Percentiles rank a stretch among this genome's conserved stretches.
These are phyloP conservation scores for Xiphophorus couchianus DNA, from an alignment of 2,113 vertebrate genomes.

Conservation along the genomic window DNA sequence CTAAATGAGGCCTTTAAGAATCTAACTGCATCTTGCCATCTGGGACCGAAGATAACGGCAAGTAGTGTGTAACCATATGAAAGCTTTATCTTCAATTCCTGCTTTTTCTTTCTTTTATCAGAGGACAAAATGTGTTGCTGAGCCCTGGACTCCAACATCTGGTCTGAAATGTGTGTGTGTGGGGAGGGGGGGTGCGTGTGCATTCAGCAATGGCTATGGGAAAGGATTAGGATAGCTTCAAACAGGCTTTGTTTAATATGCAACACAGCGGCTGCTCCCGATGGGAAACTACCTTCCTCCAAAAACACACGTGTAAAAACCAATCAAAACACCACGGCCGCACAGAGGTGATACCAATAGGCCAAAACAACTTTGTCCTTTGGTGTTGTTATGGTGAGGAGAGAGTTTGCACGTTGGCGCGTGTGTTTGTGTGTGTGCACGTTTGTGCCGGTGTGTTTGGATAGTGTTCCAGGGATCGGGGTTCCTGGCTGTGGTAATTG, in stretches of 20 bases:
- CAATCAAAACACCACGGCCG: constrained; percentile 19
- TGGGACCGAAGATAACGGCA: constrained; percentile 34
- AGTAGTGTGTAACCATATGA: constrained; percentile 8
- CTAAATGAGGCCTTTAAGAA: not conserved
- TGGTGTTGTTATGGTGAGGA: constrained; percentile 46
- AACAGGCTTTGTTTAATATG: constrained; percentile 82
- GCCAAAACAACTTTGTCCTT: constrained; percentile 43
- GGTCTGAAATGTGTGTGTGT: constrained; percentile 49
- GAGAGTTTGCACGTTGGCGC: constrained; percentile 2
- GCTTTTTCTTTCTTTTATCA: constrained; percentile 47
- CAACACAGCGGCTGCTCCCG: constrained; percentile 73
- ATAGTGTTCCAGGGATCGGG: constrained; percentile 62
- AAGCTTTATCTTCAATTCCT: not conserved
- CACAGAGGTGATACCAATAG: constrained; percentile 25
- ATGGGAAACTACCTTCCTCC: constrained; percentile 71
- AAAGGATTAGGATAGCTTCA: constrained; percentile 83
- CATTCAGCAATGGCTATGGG: constrained; percentile 75
- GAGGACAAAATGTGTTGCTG: constrained; percentile 71
- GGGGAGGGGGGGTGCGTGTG: constrained; percentile 31
- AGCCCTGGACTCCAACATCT: constrained; percentile 73
- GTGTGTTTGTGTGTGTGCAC: constrained; percentile 14
- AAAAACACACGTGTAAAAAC: constrained; percentile 37
- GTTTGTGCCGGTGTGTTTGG: constrained; percentile 24
- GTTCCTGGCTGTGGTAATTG: constrained; percentile 75
- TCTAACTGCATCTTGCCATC: constrained; percentile 10